Evolutionary conservation across 1,140 invertebrate genomes (phyloP).

Genomic region (Lepidotrigona ventralis): DNA sequence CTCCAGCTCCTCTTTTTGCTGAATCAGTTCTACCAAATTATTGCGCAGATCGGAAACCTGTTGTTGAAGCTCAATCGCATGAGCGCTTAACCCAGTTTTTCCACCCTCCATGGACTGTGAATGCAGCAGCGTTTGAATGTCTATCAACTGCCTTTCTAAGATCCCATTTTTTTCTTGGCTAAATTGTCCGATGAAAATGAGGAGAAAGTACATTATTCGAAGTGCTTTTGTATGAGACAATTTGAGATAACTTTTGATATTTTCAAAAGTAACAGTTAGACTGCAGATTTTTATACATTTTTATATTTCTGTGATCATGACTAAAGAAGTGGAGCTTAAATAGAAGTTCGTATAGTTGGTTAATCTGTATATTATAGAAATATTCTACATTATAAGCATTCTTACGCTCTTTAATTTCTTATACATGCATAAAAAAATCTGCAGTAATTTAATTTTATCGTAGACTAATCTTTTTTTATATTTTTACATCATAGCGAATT

Average conservation of each 20-base stretch:
- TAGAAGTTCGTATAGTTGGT: too few species aligned
- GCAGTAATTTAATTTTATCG: too few species aligned
- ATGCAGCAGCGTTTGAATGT: constrained; percentile 54
- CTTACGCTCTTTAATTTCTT: too few species aligned
- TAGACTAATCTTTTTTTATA: not conserved
- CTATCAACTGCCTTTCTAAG: constrained; percentile 56
- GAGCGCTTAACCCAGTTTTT: constrained; percentile 40
- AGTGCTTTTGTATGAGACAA: too few species aligned
- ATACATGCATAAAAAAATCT: too few species aligned
- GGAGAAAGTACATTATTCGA: not conserved
- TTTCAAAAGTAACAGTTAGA: not conserved
- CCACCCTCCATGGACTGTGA: constrained; percentile 55
- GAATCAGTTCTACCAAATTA: constrained; percentile 73
- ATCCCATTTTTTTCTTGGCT: constrained; percentile 62
- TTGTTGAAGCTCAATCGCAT: constrained; percentile 62
- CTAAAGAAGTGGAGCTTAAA: too few species aligned
- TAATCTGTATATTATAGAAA: too few species aligned
- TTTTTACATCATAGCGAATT: too few species aligned
- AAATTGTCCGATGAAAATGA: not conserved
- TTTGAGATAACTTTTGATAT: too few species aligned
- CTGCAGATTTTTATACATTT: too few species aligned
- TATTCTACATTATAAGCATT: too few species aligned
- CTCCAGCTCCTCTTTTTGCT: constrained; percentile 79
- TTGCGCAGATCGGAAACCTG: constrained; percentile 78
- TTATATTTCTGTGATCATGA: too few species aligned